Percentiles rank a stretch among this genome's conserved stretches.
phyloP scores from a whole-genome alignment of 2,113 vertebrate genomes.

The Gobio gobio region DNA sequence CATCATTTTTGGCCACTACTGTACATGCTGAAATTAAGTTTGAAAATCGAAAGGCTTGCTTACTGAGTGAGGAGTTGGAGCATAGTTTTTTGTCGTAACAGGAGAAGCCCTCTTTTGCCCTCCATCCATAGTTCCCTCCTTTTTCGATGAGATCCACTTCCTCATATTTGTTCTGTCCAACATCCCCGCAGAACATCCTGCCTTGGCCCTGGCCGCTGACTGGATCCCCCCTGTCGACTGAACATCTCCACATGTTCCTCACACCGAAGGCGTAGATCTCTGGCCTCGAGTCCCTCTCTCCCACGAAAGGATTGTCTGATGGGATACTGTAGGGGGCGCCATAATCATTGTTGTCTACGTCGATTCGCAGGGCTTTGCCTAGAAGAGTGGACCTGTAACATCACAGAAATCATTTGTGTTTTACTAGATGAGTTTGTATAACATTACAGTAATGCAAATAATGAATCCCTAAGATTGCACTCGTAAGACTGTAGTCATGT shows the following conservation, averaged over 20 bases:
- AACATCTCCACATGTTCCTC: constrained; percentile 86
- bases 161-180: constrained; percentile 84
- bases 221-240: constrained; percentile 79
- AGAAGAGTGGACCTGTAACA: constrained; percentile 76
- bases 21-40: background rate
- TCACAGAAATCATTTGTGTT: background rate
- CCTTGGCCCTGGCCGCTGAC: constrained; percentile 69
- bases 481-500: background rate
- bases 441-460: background rate
- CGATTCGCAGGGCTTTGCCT: constrained; percentile 79
- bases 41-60: constrained; percentile 46
- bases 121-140: constrained; percentile 84
- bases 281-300: constrained; percentile 68
- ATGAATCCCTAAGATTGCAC: background rate
- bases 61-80: constrained; percentile 79
- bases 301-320: constrained; percentile 80
- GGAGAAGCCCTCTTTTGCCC: constrained; percentile 83
- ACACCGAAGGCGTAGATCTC: constrained; percentile 83
- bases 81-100: constrained; percentile 82
- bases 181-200: constrained; percentile 81
- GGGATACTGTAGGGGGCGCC: constrained; percentile 78
- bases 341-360: constrained; percentile 74
- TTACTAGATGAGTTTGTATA: background rate
- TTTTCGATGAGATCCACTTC: constrained; percentile 81
- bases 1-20: too few species aligned